A percentile compares a stretch with the other conserved stretches of the same genome.
Conservation (phyloP, 2,113 vertebrate genomes). For the Rallus limicola region DNA sequence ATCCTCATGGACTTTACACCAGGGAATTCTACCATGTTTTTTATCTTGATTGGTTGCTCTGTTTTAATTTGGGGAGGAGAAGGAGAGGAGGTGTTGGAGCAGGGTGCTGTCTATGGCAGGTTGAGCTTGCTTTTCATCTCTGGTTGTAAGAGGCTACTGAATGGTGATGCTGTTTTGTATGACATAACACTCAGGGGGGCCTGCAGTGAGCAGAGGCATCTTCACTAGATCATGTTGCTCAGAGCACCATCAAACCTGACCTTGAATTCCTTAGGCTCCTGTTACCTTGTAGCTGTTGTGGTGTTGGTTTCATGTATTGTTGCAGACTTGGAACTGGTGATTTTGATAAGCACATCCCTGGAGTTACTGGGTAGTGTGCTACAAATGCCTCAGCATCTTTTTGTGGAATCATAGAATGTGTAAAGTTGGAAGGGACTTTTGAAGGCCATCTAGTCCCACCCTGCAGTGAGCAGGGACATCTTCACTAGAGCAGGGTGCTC, state of each 20-base stretch:
- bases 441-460: too few species aligned
- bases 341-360: background rate
- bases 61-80: background rate
- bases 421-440: too few species aligned
- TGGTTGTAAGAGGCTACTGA: background rate
- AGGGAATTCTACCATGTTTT: background rate
- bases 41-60: rapidly evolving
- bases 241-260: too few species aligned
- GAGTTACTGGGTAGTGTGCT: rapidly evolving
- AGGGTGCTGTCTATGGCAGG: background rate
- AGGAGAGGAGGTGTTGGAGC: background rate
- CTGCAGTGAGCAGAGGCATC: too few species aligned
- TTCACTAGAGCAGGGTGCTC: too few species aligned
- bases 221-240: too few species aligned
- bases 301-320: background rate
- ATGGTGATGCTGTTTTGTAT: background rate
- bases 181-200: background rate
- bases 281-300: rapidly evolving
- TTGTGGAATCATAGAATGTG: too few species aligned
- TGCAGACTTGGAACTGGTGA: background rate
- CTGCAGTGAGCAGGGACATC: too few species aligned
- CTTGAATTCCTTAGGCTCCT: too few species aligned
- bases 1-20: rapidly evolving
- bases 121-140: background rate
- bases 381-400: rapidly evolving